These are phyloP conservation scores for Carabus problematicus DNA, from an alignment of 2,888 invertebrate species.

Conservation along the genomic window DNA sequence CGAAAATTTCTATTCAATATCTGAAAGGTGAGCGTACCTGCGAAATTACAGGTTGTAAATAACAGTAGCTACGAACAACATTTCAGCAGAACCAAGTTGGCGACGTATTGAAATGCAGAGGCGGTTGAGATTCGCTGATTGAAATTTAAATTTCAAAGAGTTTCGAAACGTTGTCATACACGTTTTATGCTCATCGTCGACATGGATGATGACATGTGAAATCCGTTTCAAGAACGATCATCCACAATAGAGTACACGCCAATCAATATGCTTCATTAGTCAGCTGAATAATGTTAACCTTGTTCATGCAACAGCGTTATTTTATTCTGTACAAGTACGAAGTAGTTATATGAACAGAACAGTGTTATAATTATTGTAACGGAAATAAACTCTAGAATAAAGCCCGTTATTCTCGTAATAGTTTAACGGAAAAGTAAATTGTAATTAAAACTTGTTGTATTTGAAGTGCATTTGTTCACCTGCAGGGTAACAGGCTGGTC, in stretches of 20 bases:
- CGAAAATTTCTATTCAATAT: too few relatives aligned
- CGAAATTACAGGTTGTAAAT: slow-evolving; percentile 38
- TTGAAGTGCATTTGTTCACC: too few relatives aligned
- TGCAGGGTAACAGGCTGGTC: too few relatives aligned
- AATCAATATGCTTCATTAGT: slow-evolving; percentile 37
- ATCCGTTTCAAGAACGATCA: slow-evolving; percentile 37
- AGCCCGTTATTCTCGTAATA: too few relatives aligned
- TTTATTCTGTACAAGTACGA: too few relatives aligned
- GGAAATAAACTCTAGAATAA: too few relatives aligned
- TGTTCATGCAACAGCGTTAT: too few relatives aligned
- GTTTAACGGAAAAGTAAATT: too few relatives aligned
- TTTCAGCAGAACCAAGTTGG: slow-evolving; percentile 27
- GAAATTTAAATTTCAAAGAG: slow-evolving; percentile 43
- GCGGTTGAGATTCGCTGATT: slow-evolving; percentile 37
- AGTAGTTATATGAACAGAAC: too few relatives aligned
- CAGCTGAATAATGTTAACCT: neutral
- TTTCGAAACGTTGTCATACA: slow-evolving; percentile 15
- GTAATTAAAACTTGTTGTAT: too few relatives aligned
- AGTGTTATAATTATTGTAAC: too few relatives aligned
- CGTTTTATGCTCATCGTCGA: neutral
- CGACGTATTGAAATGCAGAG: slow-evolving; percentile 36
- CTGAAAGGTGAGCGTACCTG: neutral
- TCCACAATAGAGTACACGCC: slow-evolving; percentile 33
- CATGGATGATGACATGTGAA: slow-evolving; percentile 25
- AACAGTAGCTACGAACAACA: slow-evolving; percentile 4